Conservation (phyloP, 2,113 vertebrate genomes). For the Saccopteryx leptura region DNA sequence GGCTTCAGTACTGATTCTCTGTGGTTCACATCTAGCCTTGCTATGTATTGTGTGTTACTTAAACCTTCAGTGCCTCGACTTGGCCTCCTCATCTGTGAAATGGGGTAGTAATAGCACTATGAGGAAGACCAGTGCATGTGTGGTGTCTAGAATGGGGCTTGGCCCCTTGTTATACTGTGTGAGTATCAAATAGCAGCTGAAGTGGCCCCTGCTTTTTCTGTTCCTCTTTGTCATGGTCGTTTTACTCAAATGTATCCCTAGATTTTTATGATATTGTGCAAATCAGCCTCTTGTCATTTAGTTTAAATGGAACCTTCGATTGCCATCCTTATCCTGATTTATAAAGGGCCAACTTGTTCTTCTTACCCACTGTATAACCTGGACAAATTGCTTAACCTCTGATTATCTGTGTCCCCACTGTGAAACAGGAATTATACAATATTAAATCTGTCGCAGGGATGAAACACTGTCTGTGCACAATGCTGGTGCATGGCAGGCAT, state of each 20-base stretch:
- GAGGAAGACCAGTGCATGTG: fast-evolving
- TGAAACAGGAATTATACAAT: neutral
- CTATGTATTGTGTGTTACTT: neutral
- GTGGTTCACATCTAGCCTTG: neutral
- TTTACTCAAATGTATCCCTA: neutral
- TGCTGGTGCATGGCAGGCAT: neutral
- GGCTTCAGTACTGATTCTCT: no score
- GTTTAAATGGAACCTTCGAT: neutral
- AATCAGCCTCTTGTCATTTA: neutral
- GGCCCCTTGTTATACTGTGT: neutral
- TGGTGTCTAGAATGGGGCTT: no score
- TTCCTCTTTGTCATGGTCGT: neutral
- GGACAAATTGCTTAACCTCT: neutral
- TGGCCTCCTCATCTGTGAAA: neutral
- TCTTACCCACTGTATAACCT: neutral
- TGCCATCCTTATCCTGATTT: neutral
- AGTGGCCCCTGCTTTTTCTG: neutral
- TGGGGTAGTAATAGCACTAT: fast-evolving
- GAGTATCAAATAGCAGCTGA: fast-evolving
- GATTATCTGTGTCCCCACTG: neutral
- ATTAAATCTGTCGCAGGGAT: neutral
- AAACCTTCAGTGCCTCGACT: neutral
- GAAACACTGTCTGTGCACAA: fast-evolving
- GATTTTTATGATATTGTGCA: neutral
- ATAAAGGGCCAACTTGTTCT: neutral